These are phyloP conservation scores for Branchinecta lynchi DNA, from an alignment of 1,140 invertebrate species.

Conservation along the genomic window DNA sequence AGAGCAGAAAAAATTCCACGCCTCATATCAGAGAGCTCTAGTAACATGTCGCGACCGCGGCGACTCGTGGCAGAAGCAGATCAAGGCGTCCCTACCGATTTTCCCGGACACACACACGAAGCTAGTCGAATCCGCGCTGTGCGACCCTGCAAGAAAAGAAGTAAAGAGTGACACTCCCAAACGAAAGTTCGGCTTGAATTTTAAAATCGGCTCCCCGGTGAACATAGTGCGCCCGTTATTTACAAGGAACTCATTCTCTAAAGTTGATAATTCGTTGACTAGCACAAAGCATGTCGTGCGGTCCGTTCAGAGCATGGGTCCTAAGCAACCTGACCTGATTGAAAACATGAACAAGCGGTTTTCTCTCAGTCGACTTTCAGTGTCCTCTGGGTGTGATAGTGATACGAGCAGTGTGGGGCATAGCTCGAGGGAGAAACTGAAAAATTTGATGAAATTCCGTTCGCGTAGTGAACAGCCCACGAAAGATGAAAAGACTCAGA, in stretches of 20 bases:
- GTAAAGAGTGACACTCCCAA: neutral
- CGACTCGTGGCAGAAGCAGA: neutral
- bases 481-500: neutral
- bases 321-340: neutral
- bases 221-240: neutral
- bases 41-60: neutral
- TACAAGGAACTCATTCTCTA: neutral
- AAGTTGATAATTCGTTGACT: neutral
- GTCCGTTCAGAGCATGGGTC: neutral
- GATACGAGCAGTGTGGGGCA: neutral
- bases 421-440: neutral
- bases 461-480: neutral
- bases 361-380: neutral
- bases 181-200: neutral
- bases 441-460: slow-evolving; percentile 1
- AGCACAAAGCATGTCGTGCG: neutral
- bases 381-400: neutral
- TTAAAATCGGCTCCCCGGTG: neutral
- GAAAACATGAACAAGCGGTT: neutral
- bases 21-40: neutral
- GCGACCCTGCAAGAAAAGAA: neutral
- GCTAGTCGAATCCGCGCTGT: neutral
- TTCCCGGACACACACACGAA: neutral
- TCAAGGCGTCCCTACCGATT: neutral
- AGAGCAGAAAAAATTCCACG: neutral